These are phyloP conservation scores for Tenthredo amoena DNA, from an alignment of 2,888 invertebrate species.

Conservation along the genomic window DNA sequence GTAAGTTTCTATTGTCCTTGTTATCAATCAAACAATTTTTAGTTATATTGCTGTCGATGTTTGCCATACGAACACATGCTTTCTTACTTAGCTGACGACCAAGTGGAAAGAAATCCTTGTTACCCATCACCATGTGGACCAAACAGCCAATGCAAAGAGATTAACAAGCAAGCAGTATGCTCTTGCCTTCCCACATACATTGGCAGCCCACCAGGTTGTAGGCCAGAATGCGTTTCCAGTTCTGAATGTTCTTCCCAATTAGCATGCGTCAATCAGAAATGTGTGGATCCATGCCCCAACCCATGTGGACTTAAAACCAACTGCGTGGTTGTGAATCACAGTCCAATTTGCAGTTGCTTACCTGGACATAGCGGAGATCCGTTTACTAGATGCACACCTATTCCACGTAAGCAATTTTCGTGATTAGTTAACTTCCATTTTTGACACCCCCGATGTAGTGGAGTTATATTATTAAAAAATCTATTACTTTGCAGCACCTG, in stretches of 20 bases:
- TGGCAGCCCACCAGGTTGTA: slow-evolving; percentile 84
- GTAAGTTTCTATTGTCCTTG: slow-evolving; percentile 53
- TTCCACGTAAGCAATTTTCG: slow-evolving; percentile 69
- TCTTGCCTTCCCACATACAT: slow-evolving; percentile 84
- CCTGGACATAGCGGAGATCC: slow-evolving; percentile 84
- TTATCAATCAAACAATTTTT: background rate
- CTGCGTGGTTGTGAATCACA: slow-evolving; percentile 87
- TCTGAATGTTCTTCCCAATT: slow-evolving; percentile 85
- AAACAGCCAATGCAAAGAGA: slow-evolving; percentile 86
- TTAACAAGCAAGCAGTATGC: slow-evolving; percentile 86
- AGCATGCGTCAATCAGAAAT: slow-evolving; percentile 86
- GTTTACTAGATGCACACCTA: slow-evolving; percentile 81
- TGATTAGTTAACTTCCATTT: background rate
- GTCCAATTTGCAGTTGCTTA: slow-evolving; percentile 85
- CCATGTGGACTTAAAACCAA: slow-evolving; percentile 87
- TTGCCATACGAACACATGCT: slow-evolving; percentile 55
- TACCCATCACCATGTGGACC: slow-evolving; percentile 88
- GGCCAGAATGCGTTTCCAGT: slow-evolving; percentile 87
- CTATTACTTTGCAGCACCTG: slow-evolving; percentile 54
- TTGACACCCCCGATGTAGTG: background rate
- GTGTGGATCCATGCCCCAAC: slow-evolving; percentile 86
- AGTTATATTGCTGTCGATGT: background rate
- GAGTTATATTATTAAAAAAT: background rate
- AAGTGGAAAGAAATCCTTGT: slow-evolving; percentile 81
- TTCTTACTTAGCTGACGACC: slow-evolving; percentile 63